These are phyloP conservation scores for Xiphorhynchus elegans DNA, from an alignment of 2,113 vertebrate species.

Conservation along the genomic window DNA sequence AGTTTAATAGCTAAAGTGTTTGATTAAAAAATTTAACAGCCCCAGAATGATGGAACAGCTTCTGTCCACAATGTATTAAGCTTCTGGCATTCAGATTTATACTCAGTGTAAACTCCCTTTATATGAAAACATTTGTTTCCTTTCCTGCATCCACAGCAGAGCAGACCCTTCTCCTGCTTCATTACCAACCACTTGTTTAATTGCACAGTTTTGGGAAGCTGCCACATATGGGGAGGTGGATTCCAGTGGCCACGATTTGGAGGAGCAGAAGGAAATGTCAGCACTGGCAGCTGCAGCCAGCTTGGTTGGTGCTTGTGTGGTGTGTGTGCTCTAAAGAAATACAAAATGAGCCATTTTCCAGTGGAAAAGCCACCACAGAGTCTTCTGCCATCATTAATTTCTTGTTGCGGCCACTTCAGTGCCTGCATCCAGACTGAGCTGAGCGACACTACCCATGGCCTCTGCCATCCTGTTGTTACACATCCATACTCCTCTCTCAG, in stretches of 20 bases:
- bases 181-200: background rate
- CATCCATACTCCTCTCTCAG: background rate
- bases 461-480: background rate
- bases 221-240: background rate
- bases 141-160: background rate
- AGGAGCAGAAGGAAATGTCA: background rate
- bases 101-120: background rate
- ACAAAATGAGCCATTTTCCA: background rate
- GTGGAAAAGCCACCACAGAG: accelerated
- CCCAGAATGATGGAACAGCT: slow-evolving; percentile 47
- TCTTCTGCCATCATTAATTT: background rate
- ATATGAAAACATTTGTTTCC: slow-evolving; percentile 47
- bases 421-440: accelerated
- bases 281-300: background rate
- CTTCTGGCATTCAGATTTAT: slow-evolving; percentile 2
- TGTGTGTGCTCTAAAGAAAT: background rate
- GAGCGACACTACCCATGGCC: accelerated
- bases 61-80: slow-evolving; percentile 28
- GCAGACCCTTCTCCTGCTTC: background rate
- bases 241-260: background rate
- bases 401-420: background rate
- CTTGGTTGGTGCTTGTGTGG: background rate
- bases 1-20: slow-evolving; percentile 69
- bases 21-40: slow-evolving; percentile 78
- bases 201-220: background rate